Percentiles rank a stretch among this genome's conserved stretches.
Conservation (phyloP, 92 coral and sea anemone genomes). For the Meandrina meandrites region DNA sequence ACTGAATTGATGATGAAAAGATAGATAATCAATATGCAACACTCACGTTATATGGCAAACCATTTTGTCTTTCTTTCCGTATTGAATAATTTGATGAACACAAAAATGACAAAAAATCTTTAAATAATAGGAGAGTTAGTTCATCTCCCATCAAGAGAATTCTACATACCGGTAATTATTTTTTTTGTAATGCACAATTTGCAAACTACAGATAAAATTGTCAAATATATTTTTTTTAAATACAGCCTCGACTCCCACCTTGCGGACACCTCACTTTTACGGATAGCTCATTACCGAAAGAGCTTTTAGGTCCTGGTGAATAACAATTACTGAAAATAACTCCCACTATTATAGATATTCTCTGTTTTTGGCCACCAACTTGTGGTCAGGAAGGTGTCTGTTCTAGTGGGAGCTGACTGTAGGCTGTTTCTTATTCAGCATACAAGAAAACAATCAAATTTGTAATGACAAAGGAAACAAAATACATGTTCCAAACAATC, state of each 20-base stretch:
- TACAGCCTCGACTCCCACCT: too few species aligned
- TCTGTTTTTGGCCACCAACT: too few species aligned
- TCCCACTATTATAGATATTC: too few species aligned
- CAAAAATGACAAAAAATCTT: not conserved
- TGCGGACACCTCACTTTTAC: too few species aligned
- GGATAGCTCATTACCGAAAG: too few species aligned
- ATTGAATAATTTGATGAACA: not conserved
- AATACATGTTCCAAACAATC: too few species aligned
- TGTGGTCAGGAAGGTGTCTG: too few species aligned
- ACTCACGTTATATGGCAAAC: not conserved
- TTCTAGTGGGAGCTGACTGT: not conserved
- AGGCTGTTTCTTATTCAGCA: not conserved
- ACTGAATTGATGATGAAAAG: too few species aligned
- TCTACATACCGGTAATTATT: not conserved
- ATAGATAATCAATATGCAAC: not conserved
- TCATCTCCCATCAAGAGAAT: not conserved
- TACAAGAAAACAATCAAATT: not conserved
- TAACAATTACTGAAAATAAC: too few species aligned
- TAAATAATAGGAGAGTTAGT: not conserved
- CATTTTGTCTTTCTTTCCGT: not conserved
- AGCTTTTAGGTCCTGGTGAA: too few species aligned
- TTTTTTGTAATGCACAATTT: too few species aligned
- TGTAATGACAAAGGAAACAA: not conserved
- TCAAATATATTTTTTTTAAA: too few species aligned
- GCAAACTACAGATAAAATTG: not conserved